phyloP scores from a whole-genome alignment of 2,888 invertebrate genomes.

The Argyresthia albistria region DNA sequence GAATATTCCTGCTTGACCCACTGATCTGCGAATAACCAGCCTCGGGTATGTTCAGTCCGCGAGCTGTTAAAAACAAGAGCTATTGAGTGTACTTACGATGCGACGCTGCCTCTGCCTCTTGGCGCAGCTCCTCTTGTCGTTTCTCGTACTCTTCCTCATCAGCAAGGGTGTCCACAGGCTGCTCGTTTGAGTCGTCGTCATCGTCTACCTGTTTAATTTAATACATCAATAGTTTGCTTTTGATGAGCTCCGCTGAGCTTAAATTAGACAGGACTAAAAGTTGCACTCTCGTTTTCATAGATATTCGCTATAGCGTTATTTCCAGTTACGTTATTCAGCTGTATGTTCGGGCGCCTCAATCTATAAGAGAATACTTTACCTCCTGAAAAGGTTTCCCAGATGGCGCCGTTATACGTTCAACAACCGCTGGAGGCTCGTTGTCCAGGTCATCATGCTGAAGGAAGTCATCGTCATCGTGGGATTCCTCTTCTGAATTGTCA shows the following conservation, averaged over 20 bases:
- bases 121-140: slow-evolving; percentile 45
- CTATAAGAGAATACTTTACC: slow-evolving; percentile 25
- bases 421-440: slow-evolving; percentile 32
- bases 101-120: slow-evolving; percentile 40
- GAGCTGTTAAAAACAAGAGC: background rate
- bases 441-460: slow-evolving; percentile 34
- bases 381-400: slow-evolving; percentile 60
- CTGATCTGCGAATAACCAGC: too few relatives aligned
- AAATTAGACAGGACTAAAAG: too few relatives aligned
- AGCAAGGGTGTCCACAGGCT: slow-evolving; percentile 40
- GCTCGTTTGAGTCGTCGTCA: slow-evolving; percentile 34
- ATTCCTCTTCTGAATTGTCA: slow-evolving; percentile 12
- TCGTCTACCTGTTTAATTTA: slow-evolving; percentile 38
- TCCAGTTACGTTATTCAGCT: too few relatives aligned
- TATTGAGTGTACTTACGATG: slow-evolving; percentile 40
- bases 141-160: slow-evolving; percentile 61
- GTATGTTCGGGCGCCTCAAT: too few relatives aligned
- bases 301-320: too few relatives aligned
- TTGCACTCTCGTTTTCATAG: too few relatives aligned
- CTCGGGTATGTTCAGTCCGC: background rate
- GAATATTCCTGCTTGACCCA: too few relatives aligned
- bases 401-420: slow-evolving; percentile 43
- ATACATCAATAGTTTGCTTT: too few relatives aligned
- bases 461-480: slow-evolving; percentile 17
- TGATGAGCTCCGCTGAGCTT: too few relatives aligned